Evolutionary conservation across 2,888 invertebrate genomes (phyloP).

Genomic region (Embidobia sp.): DNA sequence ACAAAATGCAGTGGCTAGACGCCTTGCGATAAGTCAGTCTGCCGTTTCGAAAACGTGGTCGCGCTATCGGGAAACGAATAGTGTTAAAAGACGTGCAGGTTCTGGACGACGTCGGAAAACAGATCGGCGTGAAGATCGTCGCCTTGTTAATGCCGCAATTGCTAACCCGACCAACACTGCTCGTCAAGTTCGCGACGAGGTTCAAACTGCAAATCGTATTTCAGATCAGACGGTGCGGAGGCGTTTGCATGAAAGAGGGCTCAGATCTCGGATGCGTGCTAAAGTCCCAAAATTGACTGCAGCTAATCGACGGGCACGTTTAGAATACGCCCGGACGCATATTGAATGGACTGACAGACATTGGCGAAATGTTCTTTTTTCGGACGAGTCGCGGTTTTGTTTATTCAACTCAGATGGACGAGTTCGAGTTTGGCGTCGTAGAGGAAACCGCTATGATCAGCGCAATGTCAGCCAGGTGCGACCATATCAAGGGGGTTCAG

Average conservation of each 20-base stretch:
- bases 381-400: conserved; percentile 27
- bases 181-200: neutral
- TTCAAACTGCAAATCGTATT: neutral
- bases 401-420: conserved; percentile 19
- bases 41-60: no score
- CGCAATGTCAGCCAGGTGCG: neutral
- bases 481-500: conserved; percentile 9
- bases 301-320: neutral
- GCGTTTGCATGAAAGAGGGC: conserved; percentile 13
- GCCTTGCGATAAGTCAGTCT: no score
- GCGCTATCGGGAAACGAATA: no score
- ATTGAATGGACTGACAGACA: conserved; percentile 7
- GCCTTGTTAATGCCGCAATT: neutral
- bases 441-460: neutral
- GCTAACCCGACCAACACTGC: neutral
- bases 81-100: neutral
- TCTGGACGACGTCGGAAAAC: conserved; percentile 12
- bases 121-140: no score
- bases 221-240: neutral
- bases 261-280: conserved; percentile 1
- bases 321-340: neutral
- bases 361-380: conserved; percentile 16
- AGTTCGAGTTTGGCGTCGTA: conserved; percentile 18
- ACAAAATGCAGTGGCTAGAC: no score
- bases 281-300: conserved; percentile 1